These are phyloP conservation scores for Pomatostomus ruficeps DNA, from an alignment of 2,113 vertebrate genomes.

Conservation along the genomic window DNA sequence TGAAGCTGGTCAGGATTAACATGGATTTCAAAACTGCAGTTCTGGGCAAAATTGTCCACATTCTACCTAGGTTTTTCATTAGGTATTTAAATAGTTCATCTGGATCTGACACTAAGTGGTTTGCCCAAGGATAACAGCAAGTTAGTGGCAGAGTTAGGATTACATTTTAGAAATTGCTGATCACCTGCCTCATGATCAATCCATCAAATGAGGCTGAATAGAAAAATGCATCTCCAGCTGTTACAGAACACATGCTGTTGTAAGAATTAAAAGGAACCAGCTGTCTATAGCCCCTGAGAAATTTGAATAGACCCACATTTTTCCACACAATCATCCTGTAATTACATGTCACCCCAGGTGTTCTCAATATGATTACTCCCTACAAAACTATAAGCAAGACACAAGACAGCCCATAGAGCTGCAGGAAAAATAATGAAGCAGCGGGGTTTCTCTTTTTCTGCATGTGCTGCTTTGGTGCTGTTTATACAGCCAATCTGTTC, in stretches of 20 bases:
- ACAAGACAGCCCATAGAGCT: constrained; percentile 23
- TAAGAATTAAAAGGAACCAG: constrained; percentile 65
- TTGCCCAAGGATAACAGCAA: neutral
- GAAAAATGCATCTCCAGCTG: constrained; percentile 43
- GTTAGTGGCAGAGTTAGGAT: constrained; percentile 27
- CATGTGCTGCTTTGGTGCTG: neutral
- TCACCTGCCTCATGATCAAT: constrained; percentile 58
- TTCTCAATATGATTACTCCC: constrained; percentile 63
- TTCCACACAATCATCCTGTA: constrained; percentile 64
- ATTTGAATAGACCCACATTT: constrained; percentile 66
- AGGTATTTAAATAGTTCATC: neutral
- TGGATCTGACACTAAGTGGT: neutral
- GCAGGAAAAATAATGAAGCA: constrained; percentile 57
- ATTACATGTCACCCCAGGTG: constrained; percentile 68
- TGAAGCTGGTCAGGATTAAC: neutral
- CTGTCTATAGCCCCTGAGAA: constrained; percentile 59
- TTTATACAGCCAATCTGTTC: constrained; percentile 48
- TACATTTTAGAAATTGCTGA: constrained; percentile 54
- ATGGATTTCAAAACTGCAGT: neutral
- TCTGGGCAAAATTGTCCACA: neutral
- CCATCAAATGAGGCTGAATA: constrained; percentile 44
- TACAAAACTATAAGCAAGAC: constrained; percentile 35
- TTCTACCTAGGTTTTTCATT: neutral
- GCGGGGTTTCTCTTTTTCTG: constrained; percentile 32
- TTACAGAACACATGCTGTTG: constrained; percentile 55